Evolutionary conservation across 2,797 vertebrate genomes (phyloP).

Genomic region (Zenarchopterus dispar): DNA sequence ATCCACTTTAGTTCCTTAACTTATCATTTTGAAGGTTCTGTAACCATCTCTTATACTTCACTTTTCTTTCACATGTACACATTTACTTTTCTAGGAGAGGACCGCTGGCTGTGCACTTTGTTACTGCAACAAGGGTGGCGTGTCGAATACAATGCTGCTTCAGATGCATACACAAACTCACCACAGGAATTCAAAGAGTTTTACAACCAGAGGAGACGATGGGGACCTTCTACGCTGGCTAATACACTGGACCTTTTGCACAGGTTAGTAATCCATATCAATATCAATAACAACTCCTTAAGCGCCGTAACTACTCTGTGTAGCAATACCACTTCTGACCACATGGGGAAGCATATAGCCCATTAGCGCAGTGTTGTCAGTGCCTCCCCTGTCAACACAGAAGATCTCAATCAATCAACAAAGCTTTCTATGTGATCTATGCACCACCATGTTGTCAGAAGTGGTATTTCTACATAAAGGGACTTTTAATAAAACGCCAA

Average conservation of each 20-base stretch:
- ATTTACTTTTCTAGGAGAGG: constrained; percentile 77
- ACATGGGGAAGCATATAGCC: no score
- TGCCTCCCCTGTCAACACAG: no score
- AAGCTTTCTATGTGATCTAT: no score
- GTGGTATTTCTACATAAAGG: no score
- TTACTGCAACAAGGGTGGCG: constrained; percentile 87
- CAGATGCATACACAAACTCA: constrained; percentile 87
- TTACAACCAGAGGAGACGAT: constrained; percentile 86
- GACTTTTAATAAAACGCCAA: no score
- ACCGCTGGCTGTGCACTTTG: constrained; percentile 87
- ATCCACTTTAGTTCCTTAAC: background rate
- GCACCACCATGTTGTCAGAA: no score
- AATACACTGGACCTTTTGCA: constrained; percentile 85
- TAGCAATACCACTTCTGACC: no score
- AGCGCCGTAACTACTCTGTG: background rate
- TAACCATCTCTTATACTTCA: background rate
- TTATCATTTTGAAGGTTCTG: background rate
- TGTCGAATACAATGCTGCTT: constrained; percentile 87
- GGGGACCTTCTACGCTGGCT: constrained; percentile 86
- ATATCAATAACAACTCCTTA: background rate
- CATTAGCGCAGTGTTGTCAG: no score
- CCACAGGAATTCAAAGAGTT: constrained; percentile 88
- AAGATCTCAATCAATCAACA: no score
- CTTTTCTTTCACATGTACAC: background rate
- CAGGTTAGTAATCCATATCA: constrained; percentile 48